Conservation (phyloP, 2,888 invertebrate genomes). For the Cheilosia vulpina region DNA sequence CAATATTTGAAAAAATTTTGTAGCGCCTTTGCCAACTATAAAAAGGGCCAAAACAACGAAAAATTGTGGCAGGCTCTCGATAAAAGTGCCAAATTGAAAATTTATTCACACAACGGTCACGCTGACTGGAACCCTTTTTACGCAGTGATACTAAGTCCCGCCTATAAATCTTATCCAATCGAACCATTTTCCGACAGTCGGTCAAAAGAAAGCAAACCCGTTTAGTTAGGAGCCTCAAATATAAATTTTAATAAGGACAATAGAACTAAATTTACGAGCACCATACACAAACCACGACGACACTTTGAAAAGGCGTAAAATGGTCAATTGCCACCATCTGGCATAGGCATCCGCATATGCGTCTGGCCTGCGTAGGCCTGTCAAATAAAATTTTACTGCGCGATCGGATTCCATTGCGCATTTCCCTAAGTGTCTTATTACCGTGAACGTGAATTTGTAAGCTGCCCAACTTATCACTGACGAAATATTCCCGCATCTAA, state of each 20-base stretch:
- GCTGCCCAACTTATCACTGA: conserved; percentile 30
- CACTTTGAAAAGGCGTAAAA: conserved; percentile 2
- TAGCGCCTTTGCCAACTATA: no score
- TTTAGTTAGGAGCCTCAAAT: no score
- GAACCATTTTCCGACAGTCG: no score
- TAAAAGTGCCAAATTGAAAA: no score
- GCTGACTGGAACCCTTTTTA: no score
- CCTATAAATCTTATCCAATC: no score
- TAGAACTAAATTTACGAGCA: background rate
- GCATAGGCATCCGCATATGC: background rate
- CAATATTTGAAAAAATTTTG: no score
- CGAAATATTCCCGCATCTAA: conserved; percentile 8
- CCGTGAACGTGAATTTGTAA: conserved; percentile 46
- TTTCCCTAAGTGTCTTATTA: conserved; percentile 53
- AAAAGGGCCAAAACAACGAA: no score
- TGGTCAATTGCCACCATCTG: conserved; percentile 1
- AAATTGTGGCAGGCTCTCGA: no score
- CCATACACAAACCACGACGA: background rate
- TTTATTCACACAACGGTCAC: background rate
- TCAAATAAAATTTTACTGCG: conserved; percentile 43
- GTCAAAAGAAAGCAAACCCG: no score
- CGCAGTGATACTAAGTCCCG: no score
- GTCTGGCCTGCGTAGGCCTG: conserved; percentile 18
- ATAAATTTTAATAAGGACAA: no score
- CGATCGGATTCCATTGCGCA: conserved; percentile 29